Evolutionary conservation across 2,113 vertebrate genomes (phyloP).

Genomic region (Monopterus albus): DNA sequence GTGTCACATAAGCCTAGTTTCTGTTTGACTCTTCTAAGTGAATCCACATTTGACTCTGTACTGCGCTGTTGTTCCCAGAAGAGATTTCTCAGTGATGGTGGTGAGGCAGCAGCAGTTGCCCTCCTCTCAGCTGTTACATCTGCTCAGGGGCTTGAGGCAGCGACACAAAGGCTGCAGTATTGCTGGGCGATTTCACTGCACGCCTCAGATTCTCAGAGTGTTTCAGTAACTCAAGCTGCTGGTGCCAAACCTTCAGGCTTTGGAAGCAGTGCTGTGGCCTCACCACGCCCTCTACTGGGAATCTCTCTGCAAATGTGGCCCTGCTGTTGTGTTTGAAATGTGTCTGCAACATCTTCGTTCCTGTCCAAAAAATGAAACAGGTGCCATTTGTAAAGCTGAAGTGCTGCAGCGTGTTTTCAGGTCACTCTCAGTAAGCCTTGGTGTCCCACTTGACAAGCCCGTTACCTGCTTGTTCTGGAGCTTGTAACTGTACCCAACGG

Average conservation of each 20-base stretch:
- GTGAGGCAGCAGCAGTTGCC: conserved; percentile 69
- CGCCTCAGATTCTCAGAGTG: conserved; percentile 68
- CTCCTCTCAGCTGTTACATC: conserved; percentile 78
- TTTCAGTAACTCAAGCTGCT: conserved; percentile 56
- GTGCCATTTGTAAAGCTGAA: no score
- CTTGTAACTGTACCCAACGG: no score
- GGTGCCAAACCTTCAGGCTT: conserved; percentile 8
- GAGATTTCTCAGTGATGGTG: not conserved
- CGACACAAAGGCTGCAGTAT: conserved; percentile 78
- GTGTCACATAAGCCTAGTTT: not conserved
- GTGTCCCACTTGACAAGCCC: no score
- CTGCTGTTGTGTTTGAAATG: not conserved
- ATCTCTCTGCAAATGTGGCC: conserved; percentile 1
- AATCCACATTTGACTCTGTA: conserved; percentile 38
- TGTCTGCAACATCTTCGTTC: not conserved
- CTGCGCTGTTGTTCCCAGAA: not conserved
- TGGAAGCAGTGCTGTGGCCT: not conserved
- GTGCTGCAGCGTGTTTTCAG: no score
- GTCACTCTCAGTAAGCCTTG: not conserved
- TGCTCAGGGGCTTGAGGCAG: conserved; percentile 44
- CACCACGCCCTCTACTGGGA: conserved; percentile 51
- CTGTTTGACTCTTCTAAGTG: not conserved
- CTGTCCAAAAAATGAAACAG: no score
- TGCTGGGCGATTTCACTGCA: conserved; percentile 40
- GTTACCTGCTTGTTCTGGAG: no score